Evolutionary conservation across 2,888 invertebrate genomes (phyloP), one percentile per base, ranked within the genome.

Genomic region (Sarcophaga caerulescens): DNA sequence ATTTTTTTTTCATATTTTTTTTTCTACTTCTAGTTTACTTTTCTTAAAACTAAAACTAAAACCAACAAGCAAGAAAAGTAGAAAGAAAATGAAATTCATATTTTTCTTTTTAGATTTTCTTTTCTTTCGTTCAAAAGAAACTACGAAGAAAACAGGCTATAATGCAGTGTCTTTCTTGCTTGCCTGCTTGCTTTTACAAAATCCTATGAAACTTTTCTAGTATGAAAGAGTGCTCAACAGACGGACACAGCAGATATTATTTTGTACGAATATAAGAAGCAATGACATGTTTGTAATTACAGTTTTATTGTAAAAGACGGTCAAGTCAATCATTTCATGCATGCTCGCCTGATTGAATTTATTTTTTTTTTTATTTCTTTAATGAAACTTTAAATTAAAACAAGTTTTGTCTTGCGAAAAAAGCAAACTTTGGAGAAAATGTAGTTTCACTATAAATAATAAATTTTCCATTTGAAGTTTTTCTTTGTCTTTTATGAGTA

Each of bases 321-420:
- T 86, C 86, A 81, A 74, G 84, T 83, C 77, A 84, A 78, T 84
- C 84, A 81, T 60, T 70, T 81, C 68, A 47, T 23, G 12, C 52
- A 52, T 52, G 74, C 63, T 76, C 19, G 59, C 69, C 59, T 47
- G 52, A 63, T 69, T 83, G 69, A 77, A 68, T 80, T 60, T 65
- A 65, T 78, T 52, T 52, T 52, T 77, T 47, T 14, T 60, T 44
- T 17, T 3, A 2, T 57, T 45, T 66, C 19, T 14, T 6, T 59
- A 66, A 12, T 65, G 45, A 80, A 73, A 66, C 45, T 73, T 59
- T 59, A 79, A 81, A 74, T 74, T 66, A 68, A 68, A 74, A 68
- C 60, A n/a, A 45, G 19, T 47, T 17, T 17, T 47, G 1, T 65
- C 44, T 57, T 12, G 21, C 0, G 57, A 52, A 23, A 12, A 62